These are phyloP conservation scores for Protaetia brevitarsis DNA, from an alignment of 1,140 invertebrate genomes.

Conservation along the genomic window DNA sequence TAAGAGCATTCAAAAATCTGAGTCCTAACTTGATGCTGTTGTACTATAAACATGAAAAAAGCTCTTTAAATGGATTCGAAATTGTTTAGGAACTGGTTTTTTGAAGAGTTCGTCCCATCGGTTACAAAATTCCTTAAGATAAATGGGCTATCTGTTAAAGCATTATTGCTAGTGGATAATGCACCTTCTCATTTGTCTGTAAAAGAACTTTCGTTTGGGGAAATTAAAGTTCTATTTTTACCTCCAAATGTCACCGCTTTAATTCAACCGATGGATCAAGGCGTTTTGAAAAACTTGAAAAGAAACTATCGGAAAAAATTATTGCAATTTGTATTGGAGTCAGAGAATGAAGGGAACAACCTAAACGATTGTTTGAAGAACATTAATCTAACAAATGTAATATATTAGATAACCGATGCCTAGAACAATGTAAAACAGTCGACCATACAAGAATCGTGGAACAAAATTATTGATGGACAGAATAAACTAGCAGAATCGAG, in stretches of 20 bases:
- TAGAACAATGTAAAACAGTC: too few species aligned
- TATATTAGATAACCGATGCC: too few species aligned
- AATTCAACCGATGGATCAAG: neutral
- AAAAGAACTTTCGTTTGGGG: neutral
- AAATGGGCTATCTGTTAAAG: neutral
- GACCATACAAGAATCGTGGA: too few species aligned
- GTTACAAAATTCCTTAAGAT: neutral
- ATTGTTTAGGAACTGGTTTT: neutral
- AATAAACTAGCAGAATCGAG: too few species aligned
- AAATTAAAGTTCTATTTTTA: neutral
- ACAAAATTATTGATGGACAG: too few species aligned
- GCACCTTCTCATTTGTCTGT: neutral
- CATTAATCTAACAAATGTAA: too few species aligned
- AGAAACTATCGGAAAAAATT: neutral
- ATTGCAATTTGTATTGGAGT: neutral
- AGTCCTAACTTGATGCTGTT: conserved; percentile 43
- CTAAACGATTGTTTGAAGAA: too few species aligned
- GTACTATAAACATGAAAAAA: conserved; percentile 2
- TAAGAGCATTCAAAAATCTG: conserved; percentile 39
- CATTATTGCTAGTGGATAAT: neutral
- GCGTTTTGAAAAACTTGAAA: neutral
- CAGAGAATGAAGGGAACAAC: too few species aligned
- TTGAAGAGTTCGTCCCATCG: neutral
- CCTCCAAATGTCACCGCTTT: neutral
- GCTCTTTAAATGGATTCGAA: neutral